Evolutionary conservation across 2,797 vertebrate species (phyloP), one percentile per base, ranked within the genome.

Genomic region (Argentina silus): DNA sequence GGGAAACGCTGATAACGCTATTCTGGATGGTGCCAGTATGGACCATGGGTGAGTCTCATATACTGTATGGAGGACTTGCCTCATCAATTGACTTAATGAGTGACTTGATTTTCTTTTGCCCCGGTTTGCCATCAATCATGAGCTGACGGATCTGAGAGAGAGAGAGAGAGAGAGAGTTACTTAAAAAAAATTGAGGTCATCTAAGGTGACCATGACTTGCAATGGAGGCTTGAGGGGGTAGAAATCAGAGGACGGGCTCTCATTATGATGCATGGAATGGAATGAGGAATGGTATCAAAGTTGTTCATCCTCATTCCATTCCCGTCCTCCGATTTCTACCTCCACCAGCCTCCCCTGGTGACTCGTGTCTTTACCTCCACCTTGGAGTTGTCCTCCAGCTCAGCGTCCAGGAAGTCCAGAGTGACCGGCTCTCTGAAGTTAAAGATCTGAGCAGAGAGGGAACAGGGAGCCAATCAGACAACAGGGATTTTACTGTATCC

Each of bases 1-100:
- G 78, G 80, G 73, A 70, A 84, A 74, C 86, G 81, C 84, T 84
- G 74, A 79, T 73, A 80, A 73, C 74, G 53, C 23, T 48, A 60
- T 76, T 70, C 70, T 82, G 86, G 83, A 86, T 85, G 84, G 80
- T 77, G 81, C 75, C 70, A 70, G 78, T 85, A 73, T 76, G 83
- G 82, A 80, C 83, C 72, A 70, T 79, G 86, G 89, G 81, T 83
- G 84, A 82, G 79, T 76, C 83, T 86, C 81, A 79, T 80, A 78
- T 84, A 88, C 27, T 36, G 1, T 36, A 36, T 83, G 83, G 85
- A 82, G 86, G 87, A 91, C 92, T 94, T 95, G 96, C 98, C 97
- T 99, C 96, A 4, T 99, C 97, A 88, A 96, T 90, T 62, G 98
- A 99, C 88, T 99, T 99, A 92, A 98, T 93, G 86, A 98, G 89